Evolutionary conservation across 2,888 invertebrate genomes (phyloP), one percentile per base, ranked within the genome.

Genomic region (Fabriciana adippe): DNA sequence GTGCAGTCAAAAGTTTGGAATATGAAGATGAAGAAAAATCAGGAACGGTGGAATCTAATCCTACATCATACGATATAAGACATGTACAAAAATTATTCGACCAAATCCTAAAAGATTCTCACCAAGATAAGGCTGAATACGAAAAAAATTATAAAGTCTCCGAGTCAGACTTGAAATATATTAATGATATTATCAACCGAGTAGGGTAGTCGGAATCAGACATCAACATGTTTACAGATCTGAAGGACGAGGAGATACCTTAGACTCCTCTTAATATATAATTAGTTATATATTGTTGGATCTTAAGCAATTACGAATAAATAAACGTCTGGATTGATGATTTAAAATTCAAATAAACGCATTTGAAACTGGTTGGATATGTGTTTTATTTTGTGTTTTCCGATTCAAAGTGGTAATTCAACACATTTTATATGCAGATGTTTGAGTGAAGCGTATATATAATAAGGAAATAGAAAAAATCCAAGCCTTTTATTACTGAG

Each of bases 141-240:
- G 66, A 77, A 0, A 74, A 71, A n/a, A 88, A 81, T 70, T 89
- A 76, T 66, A 67, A 75, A 5, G 79, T 78, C 51, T 90, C 90
- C 56, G 65, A 82, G 8, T 74, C 79, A 3, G 86, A 79, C 67
- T 78, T 90, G 65, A 78, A 80, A 62, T 81, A 81, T 16, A 88
- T 90, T 13, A 90, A 86, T 69, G 74, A 68, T 11, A 64, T n/a
- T n/a, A n/a, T 82, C 14, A 90, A 90, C 72, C 76, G 78, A 13
- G 74, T 79, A 45, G 74, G 73, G 11, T 67, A 67, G 15, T 64
- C 76, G 11, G 66, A 79, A 13, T 68, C 74, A 56, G 85, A 81
- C 54, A 88, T 90, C 54, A 89, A 89, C 71, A 68, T 79, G 68
- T 88, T 88, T 70, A 64, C 88, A 14, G 89, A 89, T 74, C 77